Base-by-base conservation (phyloP, 1,140 invertebrate species). In the Cepaea nemoralis region DNA sequence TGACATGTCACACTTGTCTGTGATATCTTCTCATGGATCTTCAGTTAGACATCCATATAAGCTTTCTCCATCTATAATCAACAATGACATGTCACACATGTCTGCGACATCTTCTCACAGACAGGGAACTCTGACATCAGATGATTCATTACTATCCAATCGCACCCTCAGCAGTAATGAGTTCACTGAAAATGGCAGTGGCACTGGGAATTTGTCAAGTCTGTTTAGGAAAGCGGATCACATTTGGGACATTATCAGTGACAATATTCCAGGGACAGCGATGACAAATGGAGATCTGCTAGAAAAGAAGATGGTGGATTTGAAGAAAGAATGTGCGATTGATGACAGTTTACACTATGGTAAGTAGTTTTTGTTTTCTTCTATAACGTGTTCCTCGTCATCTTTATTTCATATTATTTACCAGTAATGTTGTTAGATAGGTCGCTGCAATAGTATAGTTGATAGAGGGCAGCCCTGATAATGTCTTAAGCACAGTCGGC, bases 221-320 rank as follows among this genome's bases (percentile, higher is more conserved):
- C 40, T 77, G 33, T 59, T 77, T 55, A 37, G 10, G 39, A 40
- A 77, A 66, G 75, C 75, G 27, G 55, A 77, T 5, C 31, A 27
- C 6, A 77, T 63, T 63, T 50, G 71, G 1, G 22, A 74, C 27
- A 74, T 24, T 22, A 74, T 66, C 22, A 63, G 27, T 75, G 73
- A 50, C 1, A 27, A 19, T 35, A n/a, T 22, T 1, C 22, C 42
- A 35, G 42, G 50, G 31, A 45, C 37, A 1, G 40, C 40, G 35
- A 27, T 71, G 35, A 40, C 73, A 35, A 27, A 31, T 24, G 73
- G 35, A 33, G 42, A 75, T 45, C 42, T 50, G 45, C 16, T 75
- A 42, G 40, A 75, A 35, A 50, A 50, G 14, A n/a, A 50, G 42
- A 42, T 74, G 10, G 27, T 19, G n/a, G 27, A 74, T 0, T 48